Conservation (phyloP, 2,888 invertebrate genomes). For the Orthonychiurus folsomi region DNA sequence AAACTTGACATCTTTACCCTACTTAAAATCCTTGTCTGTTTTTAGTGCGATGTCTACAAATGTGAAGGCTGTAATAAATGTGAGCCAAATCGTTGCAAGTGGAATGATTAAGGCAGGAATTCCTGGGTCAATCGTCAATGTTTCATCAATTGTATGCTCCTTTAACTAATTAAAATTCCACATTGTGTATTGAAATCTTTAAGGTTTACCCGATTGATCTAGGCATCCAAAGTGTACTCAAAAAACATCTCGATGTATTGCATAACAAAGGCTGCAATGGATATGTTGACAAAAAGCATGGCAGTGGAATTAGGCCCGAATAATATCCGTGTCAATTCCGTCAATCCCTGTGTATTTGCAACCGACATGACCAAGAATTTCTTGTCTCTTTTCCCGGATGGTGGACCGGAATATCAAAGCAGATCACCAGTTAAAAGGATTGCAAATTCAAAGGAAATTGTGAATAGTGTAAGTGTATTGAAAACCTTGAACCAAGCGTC, state of each 20-base stretch:
- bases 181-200: background rate
- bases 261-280: slow-evolving; percentile 68
- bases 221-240: slow-evolving; percentile 26
- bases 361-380: slow-evolving; percentile 47
- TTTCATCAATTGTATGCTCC: slow-evolving; percentile 22
- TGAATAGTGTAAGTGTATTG: slow-evolving; percentile 33
- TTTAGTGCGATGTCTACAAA: slow-evolving; percentile 56
- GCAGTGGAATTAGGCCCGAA: slow-evolving; percentile 47
- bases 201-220: no score
- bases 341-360: slow-evolving; percentile 50
- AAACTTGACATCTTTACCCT: slow-evolving; percentile 5
- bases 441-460: background rate
- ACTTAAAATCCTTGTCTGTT: slow-evolving; percentile 21
- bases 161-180: background rate
- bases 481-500: no score
- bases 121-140: slow-evolving; percentile 25
- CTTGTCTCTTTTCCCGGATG: slow-evolving; percentile 46
- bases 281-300: slow-evolving; percentile 56
- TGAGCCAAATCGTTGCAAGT: slow-evolving; percentile 64
- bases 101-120: slow-evolving; percentile 23
- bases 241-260: slow-evolving; percentile 22
- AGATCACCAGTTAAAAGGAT: slow-evolving; percentile 23
- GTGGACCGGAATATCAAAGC: slow-evolving; percentile 43
- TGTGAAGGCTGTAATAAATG: slow-evolving; percentile 72
- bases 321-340: slow-evolving; percentile 45